A percentile compares a stretch with the other conserved stretches of the same genome.
These are phyloP conservation scores for Callithrix jacchus DNA, from an alignment of 2,113 vertebrate genomes.

Conservation along the genomic window DNA sequence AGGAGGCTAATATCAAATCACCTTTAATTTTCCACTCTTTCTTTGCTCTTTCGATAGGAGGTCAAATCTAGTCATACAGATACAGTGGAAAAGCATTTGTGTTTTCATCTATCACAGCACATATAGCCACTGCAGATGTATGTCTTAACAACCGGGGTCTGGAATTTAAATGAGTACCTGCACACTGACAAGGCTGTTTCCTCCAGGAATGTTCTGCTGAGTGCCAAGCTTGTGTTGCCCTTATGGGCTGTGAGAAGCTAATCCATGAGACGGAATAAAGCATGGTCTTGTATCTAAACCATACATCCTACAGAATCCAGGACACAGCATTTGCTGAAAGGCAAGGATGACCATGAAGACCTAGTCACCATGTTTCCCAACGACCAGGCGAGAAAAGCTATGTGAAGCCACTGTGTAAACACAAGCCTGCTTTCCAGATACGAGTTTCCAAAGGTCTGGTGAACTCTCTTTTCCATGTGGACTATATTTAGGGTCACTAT, in stretches of 20 bases:
- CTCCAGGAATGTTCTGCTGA: constrained; percentile 70
- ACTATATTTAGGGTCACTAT: neutral
- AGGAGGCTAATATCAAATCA: constrained; percentile 87
- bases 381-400: neutral
- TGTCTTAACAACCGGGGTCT: constrained; percentile 76
- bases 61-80: constrained; percentile 84
- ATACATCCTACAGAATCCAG: neutral
- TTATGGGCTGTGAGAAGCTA: constrained; percentile 41
- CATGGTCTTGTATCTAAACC: constrained; percentile 6
- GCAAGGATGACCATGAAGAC: neutral
- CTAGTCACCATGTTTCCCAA: neutral
- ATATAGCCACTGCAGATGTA: constrained; percentile 73
- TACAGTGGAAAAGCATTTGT: constrained; percentile 79
- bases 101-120: constrained; percentile 76
- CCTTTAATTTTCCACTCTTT: constrained; percentile 87
- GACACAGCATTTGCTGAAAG: neutral
- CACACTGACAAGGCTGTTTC: constrained; percentile 76
- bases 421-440: constrained; percentile 28
- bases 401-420: neutral
- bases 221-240: constrained; percentile 64
- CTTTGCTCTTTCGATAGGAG: constrained; percentile 82
- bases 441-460: neutral
- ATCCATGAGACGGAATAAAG: constrained; percentile 13
- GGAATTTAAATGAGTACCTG: constrained; percentile 75
- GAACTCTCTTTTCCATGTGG: neutral